Conservation (phyloP, 2,113 vertebrate genomes). For the Mesocricetus auratus region DNA sequence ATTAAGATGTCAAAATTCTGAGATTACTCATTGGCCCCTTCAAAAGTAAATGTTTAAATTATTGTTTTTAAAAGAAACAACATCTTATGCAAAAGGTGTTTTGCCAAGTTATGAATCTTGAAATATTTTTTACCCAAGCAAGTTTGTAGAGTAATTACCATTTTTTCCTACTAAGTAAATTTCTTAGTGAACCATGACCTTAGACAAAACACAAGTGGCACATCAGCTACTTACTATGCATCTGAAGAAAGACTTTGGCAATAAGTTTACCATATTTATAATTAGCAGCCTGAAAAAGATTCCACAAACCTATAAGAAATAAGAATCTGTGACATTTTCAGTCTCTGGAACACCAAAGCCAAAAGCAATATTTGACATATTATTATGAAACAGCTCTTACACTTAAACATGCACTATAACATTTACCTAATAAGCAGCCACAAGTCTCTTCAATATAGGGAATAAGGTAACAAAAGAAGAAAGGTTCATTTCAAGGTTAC, state of each 20-base stretch:
- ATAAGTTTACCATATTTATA: constrained; percentile 57
- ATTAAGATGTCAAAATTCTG: constrained; percentile 24
- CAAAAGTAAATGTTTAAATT: not conserved
- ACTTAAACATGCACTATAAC: not conserved
- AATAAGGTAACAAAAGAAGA: constrained; percentile 45
- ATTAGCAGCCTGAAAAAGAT: constrained; percentile 54
- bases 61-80: not conserved
- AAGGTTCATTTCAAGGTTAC: not conserved
- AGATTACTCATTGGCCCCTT: not conserved
- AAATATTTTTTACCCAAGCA: constrained; percentile 30
- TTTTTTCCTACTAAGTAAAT: constrained; percentile 59
- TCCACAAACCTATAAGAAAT: constrained; percentile 38
- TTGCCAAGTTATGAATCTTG: not conserved
- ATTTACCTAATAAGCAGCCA: constrained; percentile 39
- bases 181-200: constrained; percentile 52
- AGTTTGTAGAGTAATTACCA: constrained; percentile 18
- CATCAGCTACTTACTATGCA: constrained; percentile 35
- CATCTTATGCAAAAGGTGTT: not conserved
- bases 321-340: constrained; percentile 60
- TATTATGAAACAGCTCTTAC: not conserved
- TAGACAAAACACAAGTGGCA: constrained; percentile 9
- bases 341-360: not conserved
- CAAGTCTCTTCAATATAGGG: not conserved
- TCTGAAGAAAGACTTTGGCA: constrained; percentile 29
- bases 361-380: constrained; percentile 44